Percentiles rank a stretch among this genome's conserved stretches.
phyloP scores from a whole-genome alignment of 2,888 invertebrate genomes.

The Tubulanus polymorphus region DNA sequence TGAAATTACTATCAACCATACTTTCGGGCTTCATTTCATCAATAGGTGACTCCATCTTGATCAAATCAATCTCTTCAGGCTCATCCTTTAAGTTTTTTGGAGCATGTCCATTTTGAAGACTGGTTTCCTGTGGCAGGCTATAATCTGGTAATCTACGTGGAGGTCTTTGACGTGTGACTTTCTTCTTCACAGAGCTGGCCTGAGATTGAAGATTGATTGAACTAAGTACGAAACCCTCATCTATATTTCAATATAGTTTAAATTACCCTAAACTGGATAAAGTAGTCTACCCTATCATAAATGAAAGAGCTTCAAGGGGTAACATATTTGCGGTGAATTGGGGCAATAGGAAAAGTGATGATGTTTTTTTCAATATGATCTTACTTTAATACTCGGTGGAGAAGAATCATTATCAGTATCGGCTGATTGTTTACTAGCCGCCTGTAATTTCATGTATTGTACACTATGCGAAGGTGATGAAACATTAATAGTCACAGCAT shows the following conservation, averaged over 20 bases:
- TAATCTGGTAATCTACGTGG: slow-evolving; percentile 6
- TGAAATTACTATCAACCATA: neutral
- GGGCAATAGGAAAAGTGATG: no score
- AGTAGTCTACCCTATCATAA: no score
- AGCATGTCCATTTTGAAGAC: neutral
- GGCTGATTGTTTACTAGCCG: neutral
- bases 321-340: no score
- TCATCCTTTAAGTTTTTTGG: neutral
- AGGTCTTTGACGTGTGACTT: neutral
- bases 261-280: no score
- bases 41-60: neutral
- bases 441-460: neutral
- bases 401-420: neutral
- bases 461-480: neutral
- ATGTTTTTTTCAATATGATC: no score
- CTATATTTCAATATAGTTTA: no score
- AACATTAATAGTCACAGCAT: neutral
- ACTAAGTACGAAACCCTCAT: no score
- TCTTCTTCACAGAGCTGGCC: slow-evolving; percentile 1
- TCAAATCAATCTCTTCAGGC: neutral
- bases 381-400: neutral
- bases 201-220: no score
- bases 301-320: no score
- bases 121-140: slow-evolving; percentile 2
- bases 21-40: neutral